Base-by-base conservation (phyloP, 2,888 invertebrate species). In the Parnassius glacialis region DNA sequence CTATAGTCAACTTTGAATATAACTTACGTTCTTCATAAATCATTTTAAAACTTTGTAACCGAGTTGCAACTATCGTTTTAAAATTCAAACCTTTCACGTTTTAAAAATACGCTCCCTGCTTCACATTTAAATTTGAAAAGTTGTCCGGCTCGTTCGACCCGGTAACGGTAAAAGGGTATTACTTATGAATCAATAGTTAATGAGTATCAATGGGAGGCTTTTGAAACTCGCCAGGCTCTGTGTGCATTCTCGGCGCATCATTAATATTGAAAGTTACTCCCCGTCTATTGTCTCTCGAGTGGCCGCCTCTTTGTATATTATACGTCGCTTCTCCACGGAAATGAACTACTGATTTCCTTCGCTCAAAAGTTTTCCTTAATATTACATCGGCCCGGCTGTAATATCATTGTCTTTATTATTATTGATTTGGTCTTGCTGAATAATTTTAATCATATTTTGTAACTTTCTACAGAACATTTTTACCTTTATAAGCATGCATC, bases 121-220 rank as follows among this genome's bases (percentile, higher is more conserved):
- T 82, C 78, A 77, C 71, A 87, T 88, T 89, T 84, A 85, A 87
- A 89, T 88, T 86, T 85, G 79, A 84, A 87, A 88, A 87, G 83
- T 85, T 85, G 82, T 80, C 78, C 80, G 78, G 74, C 68, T 71
- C 76, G 77, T 77, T 73, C 73, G 76, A 76, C 74, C 71, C 78
- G 71, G 76, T 69, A 73, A 80, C 81, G 81, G 84, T 84, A 84
- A 87, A 87, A 87, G 86, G 84, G 87, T 87, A 90, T 90, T 90
- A 90, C 88, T 90, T 90, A 90, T 90, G 88, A 90, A 87, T 90
- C 88, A 88, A 91, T 91, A 90, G 84, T 86, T 89, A 90, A 90
- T 90, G 89, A 90, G 87, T 87, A 89, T 88, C 90, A 86, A 87
- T 88, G 80, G 84, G 78, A 79, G 81, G 84, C 87, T 86, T 87